Conservation (phyloP, 1,140 invertebrate species). For the Anoplolepis gracilipes region DNA sequence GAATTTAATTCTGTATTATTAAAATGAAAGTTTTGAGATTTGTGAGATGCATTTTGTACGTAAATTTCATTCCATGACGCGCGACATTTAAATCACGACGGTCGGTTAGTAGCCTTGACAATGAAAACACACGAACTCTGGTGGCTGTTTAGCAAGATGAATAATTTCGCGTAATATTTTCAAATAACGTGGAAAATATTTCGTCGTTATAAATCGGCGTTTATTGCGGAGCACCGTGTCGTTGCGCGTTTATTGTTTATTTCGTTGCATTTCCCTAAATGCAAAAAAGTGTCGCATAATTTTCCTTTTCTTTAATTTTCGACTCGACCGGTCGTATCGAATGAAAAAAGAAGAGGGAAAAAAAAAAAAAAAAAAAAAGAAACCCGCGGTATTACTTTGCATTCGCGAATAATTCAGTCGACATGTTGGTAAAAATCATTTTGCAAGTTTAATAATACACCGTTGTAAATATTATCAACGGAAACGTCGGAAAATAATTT, state of each 20-base stretch:
- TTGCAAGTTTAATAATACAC: background rate
- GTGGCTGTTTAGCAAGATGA: constrained; percentile 27
- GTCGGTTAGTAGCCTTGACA: constrained; percentile 24
- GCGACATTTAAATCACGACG: constrained; percentile 15
- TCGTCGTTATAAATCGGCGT: constrained; percentile 32
- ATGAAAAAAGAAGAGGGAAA: no score
- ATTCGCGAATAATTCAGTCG: background rate
- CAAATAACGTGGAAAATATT: constrained; percentile 7
- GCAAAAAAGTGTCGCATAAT: constrained; percentile 9
- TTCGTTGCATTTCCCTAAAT: constrained; percentile 17
- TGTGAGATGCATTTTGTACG: background rate
- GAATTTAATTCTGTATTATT: background rate
- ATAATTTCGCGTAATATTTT: constrained; percentile 45
- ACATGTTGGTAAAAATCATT: background rate
- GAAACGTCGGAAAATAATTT: constrained; percentile 15
- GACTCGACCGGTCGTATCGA: background rate
- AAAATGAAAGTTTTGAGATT: background rate
- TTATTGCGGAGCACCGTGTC: constrained; percentile 16
- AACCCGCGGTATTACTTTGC: background rate
- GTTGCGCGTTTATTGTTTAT: constrained; percentile 39
- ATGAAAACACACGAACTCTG: constrained; percentile 16
- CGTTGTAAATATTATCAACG: constrained; percentile 3
- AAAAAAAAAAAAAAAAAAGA: constrained; percentile 43
- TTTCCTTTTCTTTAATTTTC: background rate
- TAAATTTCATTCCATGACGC: constrained; percentile 2